Percentiles rank a stretch among this genome's conserved stretches.
Conservation (phyloP, 2,888 invertebrate genomes). For the Strigamia transsilvanica region DNA sequence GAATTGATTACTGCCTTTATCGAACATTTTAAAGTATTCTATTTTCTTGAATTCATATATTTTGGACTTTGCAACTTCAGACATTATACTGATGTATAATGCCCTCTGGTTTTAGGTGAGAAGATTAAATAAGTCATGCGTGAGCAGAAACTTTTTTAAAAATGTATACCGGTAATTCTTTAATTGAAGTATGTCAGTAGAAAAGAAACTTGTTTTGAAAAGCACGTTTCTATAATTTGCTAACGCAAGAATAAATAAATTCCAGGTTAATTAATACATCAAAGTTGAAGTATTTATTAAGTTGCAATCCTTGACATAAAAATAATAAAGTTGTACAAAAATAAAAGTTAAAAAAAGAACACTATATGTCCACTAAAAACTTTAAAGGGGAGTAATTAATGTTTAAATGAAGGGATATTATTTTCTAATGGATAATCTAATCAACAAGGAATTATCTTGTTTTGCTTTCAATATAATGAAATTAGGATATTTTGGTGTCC, state of each 20-base stretch:
- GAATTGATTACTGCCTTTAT: not conserved
- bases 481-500: conserved; percentile 32
- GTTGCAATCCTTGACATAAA: conserved; percentile 19
- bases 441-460: conserved; percentile 25
- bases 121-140: not conserved
- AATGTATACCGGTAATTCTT: not conserved
- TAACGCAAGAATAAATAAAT: not conserved
- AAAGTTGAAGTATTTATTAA: not conserved
- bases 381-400: not conserved
- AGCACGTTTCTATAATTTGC: not conserved
- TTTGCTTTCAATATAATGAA: conserved; percentile 33
- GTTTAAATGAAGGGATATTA: not conserved
- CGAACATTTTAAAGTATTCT: not conserved
- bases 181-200: not conserved
- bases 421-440: conserved; percentile 13
- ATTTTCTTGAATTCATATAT: not conserved
- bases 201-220: not conserved
- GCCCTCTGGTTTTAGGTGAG: conserved; percentile 41
- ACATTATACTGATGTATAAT: not conserved
- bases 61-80: too few species aligned
- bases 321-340: not conserved
- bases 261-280: not conserved
- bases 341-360: not conserved
- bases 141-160: not conserved
- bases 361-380: not conserved